Base-by-base conservation (phyloP, 2,113 vertebrate genomes). In the Alces alces region DNA sequence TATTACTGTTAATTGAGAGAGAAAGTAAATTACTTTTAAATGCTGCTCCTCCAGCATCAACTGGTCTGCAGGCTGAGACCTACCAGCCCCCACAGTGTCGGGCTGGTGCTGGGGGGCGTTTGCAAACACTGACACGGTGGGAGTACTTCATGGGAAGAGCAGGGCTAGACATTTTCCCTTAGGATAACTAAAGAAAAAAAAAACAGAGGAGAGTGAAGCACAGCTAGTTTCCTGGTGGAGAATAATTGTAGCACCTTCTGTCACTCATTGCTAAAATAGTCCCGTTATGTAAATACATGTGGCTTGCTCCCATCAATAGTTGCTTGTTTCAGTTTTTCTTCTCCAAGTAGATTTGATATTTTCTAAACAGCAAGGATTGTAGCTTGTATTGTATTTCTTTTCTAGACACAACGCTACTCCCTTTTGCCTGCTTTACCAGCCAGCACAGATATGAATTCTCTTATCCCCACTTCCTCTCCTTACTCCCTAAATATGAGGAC, bases 321-420 rank as follows among this genome's bases (percentile, higher is more conserved):
- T 84, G 10, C 39, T 54, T 93, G 10, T 33, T 90, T 94, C 30
- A 76, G n/a, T 50, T 76, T 92, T 90, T 82, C n/a, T 92, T 87
- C 86, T 93, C 58, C 25, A 83, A 82, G 61, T 86, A 83, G 39
- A 85, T 55, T 78, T 97, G 89, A 93, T 33, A 85, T 50, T 92
- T 91, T 60, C 43, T 91, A 83, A 83, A 21, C 39, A 25, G 10
- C 36, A 78, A 93, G 52, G 5, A 82, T 54, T 79, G 27, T 23
- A 19, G 17, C 25, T 78, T 95, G 13, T 25, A 30, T 45, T 82
- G 23, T 86, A 83, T 83, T 89, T 97, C 15, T 93, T 80, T 70
- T 33, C 14, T 83, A 39, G 13, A 57, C 25, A 36, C 28, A 58
- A 16, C 0, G 8, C 27, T 86, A 50, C 45, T 50, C 45, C n/a